Base-by-base conservation (phyloP, 2,113 vertebrate species). In the Salvelinus fontinalis region DNA sequence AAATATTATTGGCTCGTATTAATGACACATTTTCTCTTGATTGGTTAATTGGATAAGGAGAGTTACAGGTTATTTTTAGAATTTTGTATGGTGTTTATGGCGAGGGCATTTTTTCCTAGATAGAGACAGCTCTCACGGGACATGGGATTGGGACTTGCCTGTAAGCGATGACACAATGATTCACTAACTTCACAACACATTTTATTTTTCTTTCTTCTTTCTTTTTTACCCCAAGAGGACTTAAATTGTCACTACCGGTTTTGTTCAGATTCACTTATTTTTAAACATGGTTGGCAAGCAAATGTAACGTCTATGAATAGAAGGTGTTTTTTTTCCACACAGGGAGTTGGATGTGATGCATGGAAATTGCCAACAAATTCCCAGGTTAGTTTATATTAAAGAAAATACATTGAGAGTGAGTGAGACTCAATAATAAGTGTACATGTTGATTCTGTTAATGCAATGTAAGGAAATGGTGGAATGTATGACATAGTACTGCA, bases 1-100 rank as follows among this genome's bases (percentile, higher is more conserved):
- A 87, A 86, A 90, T 91, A 89, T 87, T 89, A 87, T 90, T 89
- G 85, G 84, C 81, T 82, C 75, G 51, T 54, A 14, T 87, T 90
- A 0, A 34, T 7, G 34, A 34, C 34, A 34, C 7, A 8, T 34
- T 34, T 34, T 34, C 34, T 34, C 34, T 34, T 34, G 34, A 34
- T 6, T 34, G 31, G 31, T 34, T 34, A 89, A 88, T 85, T 88
- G 86, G 85, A 86, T 87, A 84, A 82, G 87, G 87, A 89, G 89
- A 8, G 6, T 34, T 34, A 0, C 4, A 60, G 7, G n/a, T 22
- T 62, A 62, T 62, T 22, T 62, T 62, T 24, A 9, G 3, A 62
- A 62, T 24, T 62, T 24, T 22, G 22, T 8, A 11, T 62, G n/a
- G 13, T 62, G 67, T 68, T 62, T 68, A 27, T 34, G 16, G 31